Conservation (phyloP, 2,797 vertebrate genomes). For the Sebastes oblongus region DNA sequence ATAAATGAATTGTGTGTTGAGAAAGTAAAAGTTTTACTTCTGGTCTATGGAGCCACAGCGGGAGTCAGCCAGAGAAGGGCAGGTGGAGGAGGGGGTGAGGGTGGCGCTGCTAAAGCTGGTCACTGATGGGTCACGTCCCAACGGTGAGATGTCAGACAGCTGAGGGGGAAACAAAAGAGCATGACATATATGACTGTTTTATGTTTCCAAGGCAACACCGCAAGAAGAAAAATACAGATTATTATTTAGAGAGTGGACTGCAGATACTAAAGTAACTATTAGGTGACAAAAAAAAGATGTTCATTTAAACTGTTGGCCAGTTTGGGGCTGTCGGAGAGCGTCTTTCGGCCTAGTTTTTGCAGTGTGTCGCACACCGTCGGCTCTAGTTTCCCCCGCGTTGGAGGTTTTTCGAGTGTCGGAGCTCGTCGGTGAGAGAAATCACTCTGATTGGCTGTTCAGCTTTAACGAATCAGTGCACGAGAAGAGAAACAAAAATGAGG, state of each 20-base stretch:
- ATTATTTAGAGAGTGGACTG: background rate
- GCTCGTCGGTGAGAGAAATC: too few relatives aligned
- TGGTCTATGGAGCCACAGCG: constrained; percentile 91
- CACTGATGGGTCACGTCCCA: constrained; percentile 92
- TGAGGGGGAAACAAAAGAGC: constrained; percentile 36
- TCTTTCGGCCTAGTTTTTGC: too few relatives aligned
- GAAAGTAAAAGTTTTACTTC: constrained; percentile 83
- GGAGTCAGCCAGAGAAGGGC: constrained; percentile 93
- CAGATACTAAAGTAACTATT: background rate
- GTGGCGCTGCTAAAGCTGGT: constrained; percentile 98
- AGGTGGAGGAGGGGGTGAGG: constrained; percentile 97
- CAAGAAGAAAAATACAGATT: background rate
- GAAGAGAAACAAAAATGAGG: too few relatives aligned
- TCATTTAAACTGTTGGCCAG: background rate
- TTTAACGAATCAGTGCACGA: too few relatives aligned
- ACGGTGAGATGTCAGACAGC: constrained; percentile 93
- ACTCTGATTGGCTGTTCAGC: too few relatives aligned
- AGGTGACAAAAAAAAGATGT: background rate
- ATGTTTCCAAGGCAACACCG: background rate
- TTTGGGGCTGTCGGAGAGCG: too few relatives aligned
- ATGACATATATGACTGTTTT: background rate
- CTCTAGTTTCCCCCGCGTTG: too few relatives aligned
- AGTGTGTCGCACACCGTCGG: too few relatives aligned
- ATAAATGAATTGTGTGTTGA: background rate
- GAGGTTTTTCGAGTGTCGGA: fast-evolving